Base-by-base conservation (phyloP, 2,797 vertebrate genomes). In the Pseudochromis fuscus region DNA sequence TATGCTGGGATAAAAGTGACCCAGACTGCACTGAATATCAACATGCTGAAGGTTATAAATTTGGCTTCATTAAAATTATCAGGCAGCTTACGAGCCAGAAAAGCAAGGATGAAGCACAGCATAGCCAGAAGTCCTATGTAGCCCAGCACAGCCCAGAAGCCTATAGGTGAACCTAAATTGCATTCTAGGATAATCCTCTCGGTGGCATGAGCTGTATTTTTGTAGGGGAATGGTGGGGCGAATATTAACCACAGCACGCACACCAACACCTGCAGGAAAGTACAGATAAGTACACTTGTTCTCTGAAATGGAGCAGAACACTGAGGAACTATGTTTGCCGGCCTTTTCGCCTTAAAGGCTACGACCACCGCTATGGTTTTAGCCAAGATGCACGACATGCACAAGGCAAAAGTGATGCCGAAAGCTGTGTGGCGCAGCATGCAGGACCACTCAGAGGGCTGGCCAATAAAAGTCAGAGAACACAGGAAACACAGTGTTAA, bases 61-160 rank as follows among this genome's bases (percentile, higher is more conserved):
- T 94, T 94, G 7, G 92, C 92, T 57, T 94, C 93, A 58, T 94
- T 94, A 40, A 94, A 94, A 75, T 94, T 93, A 83, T 94, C 90
- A 21, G 93, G 94, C 35, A 94, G 53, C 38, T 91, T 93, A n/a
- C 91, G 82, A 66, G 91, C 89, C 51, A 94, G 57, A 87, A 94
- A 94, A 67, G 93, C 92, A 5, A 94, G 75, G 4, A 92, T 40
- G 28, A 93, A 90, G 51, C 92, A 94, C 0, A 92, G 52, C 11
- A 83, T 6, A 72, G 93, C 88, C 38, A 94, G 81, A 21, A 94
- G 28, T 46, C 93, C 92, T 13, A 94, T 86, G 49, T 93, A 94
- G 0, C 83, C 91, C 44, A 94, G 23, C 2, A 93, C 92, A 64
- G 75, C 90, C 92, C 92, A 94, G 72, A 94, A 94, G 4, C 91